A percentile compares a stretch with the other conserved stretches of the same genome.
These are phyloP conservation scores for Eleutherodactylus coqui DNA, from an alignment of 2,797 vertebrate genomes.

Conservation along the genomic window DNA sequence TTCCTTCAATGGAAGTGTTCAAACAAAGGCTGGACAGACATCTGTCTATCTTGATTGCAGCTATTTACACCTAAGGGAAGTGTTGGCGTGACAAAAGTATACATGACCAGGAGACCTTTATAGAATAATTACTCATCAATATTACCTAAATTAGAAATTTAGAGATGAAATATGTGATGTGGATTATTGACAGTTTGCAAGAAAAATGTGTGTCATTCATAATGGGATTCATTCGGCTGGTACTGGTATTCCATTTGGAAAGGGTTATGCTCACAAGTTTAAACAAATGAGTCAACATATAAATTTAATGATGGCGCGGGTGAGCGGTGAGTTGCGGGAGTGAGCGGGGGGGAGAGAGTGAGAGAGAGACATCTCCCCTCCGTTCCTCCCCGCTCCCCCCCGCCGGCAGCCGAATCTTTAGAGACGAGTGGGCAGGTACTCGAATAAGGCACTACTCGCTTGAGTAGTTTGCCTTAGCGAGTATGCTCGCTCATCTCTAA, in stretches of 20 bases:
- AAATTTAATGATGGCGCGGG: too few species aligned
- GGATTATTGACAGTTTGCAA: background rate
- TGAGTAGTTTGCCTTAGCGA: too few species aligned
- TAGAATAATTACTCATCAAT: background rate
- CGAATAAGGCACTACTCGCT: too few species aligned
- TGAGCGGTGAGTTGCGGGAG: too few species aligned
- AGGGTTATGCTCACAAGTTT: conserved; percentile 2
- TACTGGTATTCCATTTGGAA: background rate
- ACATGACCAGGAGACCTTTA: background rate
- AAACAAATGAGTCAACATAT: conserved; percentile 14
- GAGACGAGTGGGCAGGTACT: too few species aligned
- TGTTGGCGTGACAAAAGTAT: background rate
- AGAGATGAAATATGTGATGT: background rate
- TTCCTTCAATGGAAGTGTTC: too few species aligned
- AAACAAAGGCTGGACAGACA: too few species aligned
- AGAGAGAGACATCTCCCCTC: too few species aligned
- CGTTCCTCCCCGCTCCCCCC: too few species aligned
- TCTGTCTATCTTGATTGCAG: background rate
- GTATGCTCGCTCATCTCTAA: too few species aligned
- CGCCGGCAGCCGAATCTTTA: too few species aligned
- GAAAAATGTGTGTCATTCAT: background rate
- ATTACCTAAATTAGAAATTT: background rate
- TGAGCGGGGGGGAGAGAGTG: too few species aligned
- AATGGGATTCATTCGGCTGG: background rate
- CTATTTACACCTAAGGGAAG: background rate